phyloP scores from a whole-genome alignment of 2,797 vertebrate genomes.

The Knipowitschia caucasica region DNA sequence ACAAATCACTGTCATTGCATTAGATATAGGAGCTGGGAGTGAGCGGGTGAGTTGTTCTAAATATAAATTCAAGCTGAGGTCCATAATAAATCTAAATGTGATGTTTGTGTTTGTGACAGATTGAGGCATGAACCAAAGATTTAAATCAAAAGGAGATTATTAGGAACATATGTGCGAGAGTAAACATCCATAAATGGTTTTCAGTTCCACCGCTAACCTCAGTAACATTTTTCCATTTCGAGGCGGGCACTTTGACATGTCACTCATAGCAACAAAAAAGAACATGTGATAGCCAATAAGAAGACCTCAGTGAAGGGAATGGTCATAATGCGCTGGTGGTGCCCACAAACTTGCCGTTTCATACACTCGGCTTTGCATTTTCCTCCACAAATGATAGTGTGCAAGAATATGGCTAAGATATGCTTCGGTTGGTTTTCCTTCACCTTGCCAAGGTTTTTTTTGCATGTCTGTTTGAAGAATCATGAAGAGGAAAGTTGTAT shows the following conservation, averaged over 20 bases:
- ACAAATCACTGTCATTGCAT: not conserved
- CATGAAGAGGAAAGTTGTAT: too few species aligned
- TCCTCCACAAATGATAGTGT: too few species aligned
- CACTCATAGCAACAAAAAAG: not conserved
- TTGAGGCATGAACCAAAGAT: conserved; percentile 1
- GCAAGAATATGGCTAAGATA: too few species aligned
- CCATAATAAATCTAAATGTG: conserved; percentile 1
- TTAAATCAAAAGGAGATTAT: conserved; percentile 10
- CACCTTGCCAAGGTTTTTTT: too few species aligned
- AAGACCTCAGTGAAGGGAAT: not conserved
- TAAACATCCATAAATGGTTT: conserved; percentile 9
- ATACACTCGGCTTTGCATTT: too few species aligned
- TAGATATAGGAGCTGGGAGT: not conserved
- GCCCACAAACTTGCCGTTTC: not conserved
- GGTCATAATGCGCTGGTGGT: not conserved
- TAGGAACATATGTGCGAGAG: conserved; percentile 10
- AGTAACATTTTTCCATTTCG: not conserved
- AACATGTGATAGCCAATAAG: not conserved
- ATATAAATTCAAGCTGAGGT: not conserved
- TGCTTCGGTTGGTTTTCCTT: too few species aligned
- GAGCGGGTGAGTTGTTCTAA: not conserved
- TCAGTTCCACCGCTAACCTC: not conserved
- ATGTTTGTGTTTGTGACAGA: not conserved
- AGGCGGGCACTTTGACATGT: not conserved
- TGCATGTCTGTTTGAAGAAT: too few species aligned